These are phyloP conservation scores for Anadara kagoshimensis DNA, from an alignment of 1,140 invertebrate genomes.

Conservation along the genomic window DNA sequence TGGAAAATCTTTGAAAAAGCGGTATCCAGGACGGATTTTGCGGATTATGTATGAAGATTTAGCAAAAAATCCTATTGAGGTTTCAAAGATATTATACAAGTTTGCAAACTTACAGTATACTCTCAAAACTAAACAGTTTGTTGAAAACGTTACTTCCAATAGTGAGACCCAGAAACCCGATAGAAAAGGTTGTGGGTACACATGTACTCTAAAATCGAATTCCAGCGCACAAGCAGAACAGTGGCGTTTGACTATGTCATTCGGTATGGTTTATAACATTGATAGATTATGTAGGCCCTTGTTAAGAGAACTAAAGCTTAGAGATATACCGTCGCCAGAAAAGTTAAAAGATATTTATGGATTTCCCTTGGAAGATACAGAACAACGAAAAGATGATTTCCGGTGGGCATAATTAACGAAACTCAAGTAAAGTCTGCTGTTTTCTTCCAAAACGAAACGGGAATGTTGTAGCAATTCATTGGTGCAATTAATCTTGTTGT, in stretches of 20 bases:
- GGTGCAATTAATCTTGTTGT: too few relatives aligned
- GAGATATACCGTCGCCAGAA: constrained; percentile 16
- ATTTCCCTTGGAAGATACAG: neutral
- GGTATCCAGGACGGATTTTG: constrained; percentile 19
- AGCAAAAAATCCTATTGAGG: constrained; percentile 29
- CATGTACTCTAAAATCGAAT: constrained; percentile 31
- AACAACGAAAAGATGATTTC: neutral
- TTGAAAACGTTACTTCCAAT: constrained; percentile 36
- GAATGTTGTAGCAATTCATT: too few relatives aligned
- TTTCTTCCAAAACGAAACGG: too few relatives aligned
- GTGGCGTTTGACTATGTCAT: constrained; percentile 9
- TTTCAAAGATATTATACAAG: constrained; percentile 33
- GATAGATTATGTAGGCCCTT: constrained; percentile 21
- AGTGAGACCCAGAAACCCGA: neutral
- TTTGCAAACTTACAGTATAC: constrained; percentile 30
- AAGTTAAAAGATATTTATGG: constrained; percentile 8
- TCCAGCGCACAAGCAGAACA: constrained; percentile 15
- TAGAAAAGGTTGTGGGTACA: neutral
- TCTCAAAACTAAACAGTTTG: neutral
- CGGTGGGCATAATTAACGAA: neutral
- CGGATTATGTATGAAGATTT: constrained; percentile 41
- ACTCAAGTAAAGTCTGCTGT: too few relatives aligned
- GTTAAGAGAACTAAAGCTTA: constrained; percentile 13
- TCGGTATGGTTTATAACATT: neutral
- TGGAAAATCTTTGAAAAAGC: constrained; percentile 3